These are phyloP conservation scores for Hystrix cristata DNA, from an alignment of 2,113 vertebrate genomes.

Conservation along the genomic window DNA sequence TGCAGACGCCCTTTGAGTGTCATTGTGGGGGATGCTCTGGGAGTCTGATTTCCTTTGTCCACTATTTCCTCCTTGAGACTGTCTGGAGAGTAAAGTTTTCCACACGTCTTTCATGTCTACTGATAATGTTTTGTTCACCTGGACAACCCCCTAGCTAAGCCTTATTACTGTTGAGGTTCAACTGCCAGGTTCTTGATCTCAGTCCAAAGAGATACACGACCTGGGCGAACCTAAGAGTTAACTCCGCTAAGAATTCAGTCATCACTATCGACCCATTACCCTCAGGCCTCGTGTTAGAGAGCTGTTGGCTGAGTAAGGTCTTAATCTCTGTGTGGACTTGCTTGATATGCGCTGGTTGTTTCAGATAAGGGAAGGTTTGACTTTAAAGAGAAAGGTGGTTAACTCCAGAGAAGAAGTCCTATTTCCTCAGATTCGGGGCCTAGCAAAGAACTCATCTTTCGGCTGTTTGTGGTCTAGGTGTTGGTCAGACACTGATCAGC, in stretches of 20 bases:
- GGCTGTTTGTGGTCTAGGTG: neutral
- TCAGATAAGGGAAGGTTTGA: slow-evolving; percentile 35
- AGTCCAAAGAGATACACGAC: neutral
- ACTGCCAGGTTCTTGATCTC: neutral
- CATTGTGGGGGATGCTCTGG: neutral
- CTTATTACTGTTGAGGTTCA: neutral
- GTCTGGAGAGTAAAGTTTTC: slow-evolving; percentile 10
- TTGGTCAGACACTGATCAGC: neutral
- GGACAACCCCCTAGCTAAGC: neutral
- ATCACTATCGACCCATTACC: neutral
- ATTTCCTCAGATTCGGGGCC: neutral
- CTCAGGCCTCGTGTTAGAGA: neutral
- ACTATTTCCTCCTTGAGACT: neutral
- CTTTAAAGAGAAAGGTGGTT: slow-evolving; percentile 16
- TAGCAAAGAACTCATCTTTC: neutral
- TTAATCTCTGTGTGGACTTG: slow-evolving; percentile 34
- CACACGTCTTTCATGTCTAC: neutral
- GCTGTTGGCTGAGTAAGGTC: neutral
- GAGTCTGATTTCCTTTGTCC: neutral
- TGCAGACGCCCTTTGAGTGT: neutral
- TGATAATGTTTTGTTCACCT: slow-evolving; percentile 7
- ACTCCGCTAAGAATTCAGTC: neutral
- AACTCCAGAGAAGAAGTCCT: neutral
- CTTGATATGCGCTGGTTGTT: slow-evolving; percentile 9
- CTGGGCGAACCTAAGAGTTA: neutral